These are phyloP conservation scores for Mixornis gularis DNA, from an alignment of 2,113 vertebrate genomes.

Conservation along the genomic window DNA sequence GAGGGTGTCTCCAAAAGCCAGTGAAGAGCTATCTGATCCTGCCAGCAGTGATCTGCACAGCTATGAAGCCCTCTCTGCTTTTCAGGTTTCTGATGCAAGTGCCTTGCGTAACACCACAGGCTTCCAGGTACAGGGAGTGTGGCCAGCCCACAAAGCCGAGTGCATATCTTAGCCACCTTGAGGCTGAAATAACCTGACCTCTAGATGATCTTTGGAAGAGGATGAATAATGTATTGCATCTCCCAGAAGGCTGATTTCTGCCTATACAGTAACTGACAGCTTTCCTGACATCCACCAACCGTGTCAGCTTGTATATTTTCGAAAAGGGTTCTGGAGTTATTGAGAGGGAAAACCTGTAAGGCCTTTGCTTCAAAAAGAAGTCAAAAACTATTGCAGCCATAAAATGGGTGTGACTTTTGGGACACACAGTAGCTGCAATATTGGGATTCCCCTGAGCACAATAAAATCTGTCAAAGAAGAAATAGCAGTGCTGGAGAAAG, in stretches of 20 bases:
- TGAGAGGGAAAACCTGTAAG: background rate
- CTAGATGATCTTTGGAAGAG: background rate
- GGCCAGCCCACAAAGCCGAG: background rate
- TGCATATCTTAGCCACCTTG: background rate
- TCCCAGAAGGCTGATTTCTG: conserved; percentile 31
- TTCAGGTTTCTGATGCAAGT: conserved; percentile 43
- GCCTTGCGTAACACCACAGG: background rate
- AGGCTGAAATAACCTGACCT: conserved; percentile 49
- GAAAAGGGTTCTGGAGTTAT: background rate
- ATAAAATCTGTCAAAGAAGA: background rate
- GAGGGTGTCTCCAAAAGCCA: background rate
- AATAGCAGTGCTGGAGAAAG: background rate
- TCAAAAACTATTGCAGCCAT: background rate
- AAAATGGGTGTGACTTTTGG: background rate
- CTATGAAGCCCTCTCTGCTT: conserved; percentile 40
- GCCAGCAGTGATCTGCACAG: background rate
- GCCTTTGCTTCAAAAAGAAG: background rate
- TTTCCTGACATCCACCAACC: background rate
- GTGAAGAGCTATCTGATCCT: background rate
- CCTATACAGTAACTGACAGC: background rate
- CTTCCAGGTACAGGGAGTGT: background rate
- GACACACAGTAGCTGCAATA: fast-evolving
- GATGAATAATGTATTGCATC: conserved; percentile 48
- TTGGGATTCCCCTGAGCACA: background rate
- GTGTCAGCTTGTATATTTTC: background rate